Percentiles rank a stretch among this genome's conserved stretches.
Evolutionary conservation across 2,888 invertebrate genomes (phyloP).

Genomic region (Spisula subtruncata): DNA sequence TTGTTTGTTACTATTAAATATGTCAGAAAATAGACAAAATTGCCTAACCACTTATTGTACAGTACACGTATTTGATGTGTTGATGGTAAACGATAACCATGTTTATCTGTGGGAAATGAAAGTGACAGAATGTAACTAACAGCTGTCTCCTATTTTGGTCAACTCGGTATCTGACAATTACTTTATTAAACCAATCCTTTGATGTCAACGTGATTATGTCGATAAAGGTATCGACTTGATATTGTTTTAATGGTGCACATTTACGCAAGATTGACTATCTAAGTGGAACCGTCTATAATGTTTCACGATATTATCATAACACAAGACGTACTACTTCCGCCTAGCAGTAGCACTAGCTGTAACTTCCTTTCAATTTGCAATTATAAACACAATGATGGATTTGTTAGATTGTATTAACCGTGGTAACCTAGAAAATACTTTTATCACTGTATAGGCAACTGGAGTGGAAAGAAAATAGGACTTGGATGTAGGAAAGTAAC

Average conservation of each 20-base stretch:
- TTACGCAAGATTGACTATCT: neutral
- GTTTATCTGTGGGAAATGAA: neutral
- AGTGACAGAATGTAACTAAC: neutral
- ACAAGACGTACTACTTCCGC: no score
- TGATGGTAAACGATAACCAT: neutral
- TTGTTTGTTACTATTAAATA: conserved; percentile 23
- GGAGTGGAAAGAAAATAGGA: no score
- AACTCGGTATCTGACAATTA: neutral
- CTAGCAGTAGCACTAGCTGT: no score
- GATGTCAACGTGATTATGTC: neutral
- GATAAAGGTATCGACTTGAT: neutral
- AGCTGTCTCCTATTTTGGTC: neutral
- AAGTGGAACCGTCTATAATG: neutral
- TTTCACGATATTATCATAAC: no score
- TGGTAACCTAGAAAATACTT: no score
- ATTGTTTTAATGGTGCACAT: neutral
- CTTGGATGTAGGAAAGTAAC: no score
- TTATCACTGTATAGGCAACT: no score
- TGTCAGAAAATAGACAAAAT: conserved; percentile 35
- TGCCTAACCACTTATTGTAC: neutral
- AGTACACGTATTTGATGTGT: neutral
- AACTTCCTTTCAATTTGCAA: no score
- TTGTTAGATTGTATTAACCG: no score
- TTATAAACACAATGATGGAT: no score
- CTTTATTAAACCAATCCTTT: conserved; percentile 1